Conservation (phyloP, 1,140 invertebrate genomes). For the Brachionus asplanchnoidis region DNA sequence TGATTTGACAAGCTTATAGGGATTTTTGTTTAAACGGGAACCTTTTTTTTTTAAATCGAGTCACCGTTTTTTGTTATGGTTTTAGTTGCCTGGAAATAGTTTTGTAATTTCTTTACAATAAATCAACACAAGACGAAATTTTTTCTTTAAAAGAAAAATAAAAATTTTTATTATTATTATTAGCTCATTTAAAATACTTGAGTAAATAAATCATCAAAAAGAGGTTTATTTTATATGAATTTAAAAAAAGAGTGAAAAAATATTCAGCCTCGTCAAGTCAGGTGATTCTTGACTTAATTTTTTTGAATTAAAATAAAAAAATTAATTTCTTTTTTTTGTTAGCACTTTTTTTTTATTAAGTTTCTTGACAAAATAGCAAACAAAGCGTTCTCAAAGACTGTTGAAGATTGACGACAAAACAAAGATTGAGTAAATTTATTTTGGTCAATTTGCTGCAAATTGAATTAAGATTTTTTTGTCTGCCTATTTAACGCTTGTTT, state of each 20-base stretch:
- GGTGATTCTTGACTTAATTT: not conserved
- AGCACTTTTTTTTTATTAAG: not conserved
- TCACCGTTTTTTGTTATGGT: not conserved
- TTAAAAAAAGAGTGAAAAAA: not conserved
- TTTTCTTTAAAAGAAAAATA: not conserved
- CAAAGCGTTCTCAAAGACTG: not conserved
- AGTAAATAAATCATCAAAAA: not conserved
- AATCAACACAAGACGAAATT: not conserved
- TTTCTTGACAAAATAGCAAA: not conserved
- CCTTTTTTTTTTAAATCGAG: not conserved
- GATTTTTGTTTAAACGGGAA: not conserved
- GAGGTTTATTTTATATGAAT: not conserved
- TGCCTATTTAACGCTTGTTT: not conserved
- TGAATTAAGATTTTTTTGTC: not conserved
- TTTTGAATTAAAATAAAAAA: not conserved
- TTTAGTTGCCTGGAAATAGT: constrained; percentile 31
- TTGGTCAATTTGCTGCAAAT: constrained; percentile 25
- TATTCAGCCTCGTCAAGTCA: not conserved
- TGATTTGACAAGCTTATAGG: not conserved
- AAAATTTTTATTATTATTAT: not conserved
- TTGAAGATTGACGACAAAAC: not conserved
- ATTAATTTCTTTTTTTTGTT: not conserved
- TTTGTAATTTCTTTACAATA: not conserved
- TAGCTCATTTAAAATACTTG: not conserved
- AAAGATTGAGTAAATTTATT: not conserved